Conservation (phyloP, 2,113 vertebrate genomes). For the Chauna torquata region DNA sequence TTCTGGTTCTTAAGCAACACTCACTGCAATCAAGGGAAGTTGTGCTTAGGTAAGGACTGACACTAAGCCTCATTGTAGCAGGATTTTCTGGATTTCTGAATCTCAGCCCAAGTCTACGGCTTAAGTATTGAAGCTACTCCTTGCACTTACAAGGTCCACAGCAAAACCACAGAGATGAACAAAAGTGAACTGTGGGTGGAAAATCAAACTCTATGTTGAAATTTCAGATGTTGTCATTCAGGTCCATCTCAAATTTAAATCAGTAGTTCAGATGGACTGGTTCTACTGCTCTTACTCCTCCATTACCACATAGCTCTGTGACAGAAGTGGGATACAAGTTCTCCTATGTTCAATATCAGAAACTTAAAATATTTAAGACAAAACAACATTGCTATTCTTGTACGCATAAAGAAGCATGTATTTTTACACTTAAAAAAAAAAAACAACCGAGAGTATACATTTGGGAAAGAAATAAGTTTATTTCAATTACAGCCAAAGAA, state of each 20-base stretch:
- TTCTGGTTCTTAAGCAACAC: not conserved
- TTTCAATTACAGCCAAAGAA: not conserved
- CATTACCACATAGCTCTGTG: not conserved
- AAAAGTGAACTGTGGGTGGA: conserved; percentile 15
- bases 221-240: conserved; percentile 10
- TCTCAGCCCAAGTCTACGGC: not conserved
- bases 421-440: not conserved
- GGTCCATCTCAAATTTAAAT: not conserved
- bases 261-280: not conserved
- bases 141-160: not conserved
- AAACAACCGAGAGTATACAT: not conserved
- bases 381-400: not conserved
- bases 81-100: conserved; percentile 50
- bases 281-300: conserved; percentile 13
- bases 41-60: conserved; percentile 16
- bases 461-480: not conserved
- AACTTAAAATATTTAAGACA: not conserved
- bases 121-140: not conserved
- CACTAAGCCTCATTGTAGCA: not conserved
- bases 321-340: not conserved
- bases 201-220: conserved; percentile 13
- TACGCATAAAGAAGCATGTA: not conserved
- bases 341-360: not conserved
- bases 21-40: not conserved
- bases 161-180: not conserved